Evolutionary conservation across 2,888 invertebrate species (phyloP), one percentile per base, ranked within the genome.

Genomic region (Torymus auratus): DNA sequence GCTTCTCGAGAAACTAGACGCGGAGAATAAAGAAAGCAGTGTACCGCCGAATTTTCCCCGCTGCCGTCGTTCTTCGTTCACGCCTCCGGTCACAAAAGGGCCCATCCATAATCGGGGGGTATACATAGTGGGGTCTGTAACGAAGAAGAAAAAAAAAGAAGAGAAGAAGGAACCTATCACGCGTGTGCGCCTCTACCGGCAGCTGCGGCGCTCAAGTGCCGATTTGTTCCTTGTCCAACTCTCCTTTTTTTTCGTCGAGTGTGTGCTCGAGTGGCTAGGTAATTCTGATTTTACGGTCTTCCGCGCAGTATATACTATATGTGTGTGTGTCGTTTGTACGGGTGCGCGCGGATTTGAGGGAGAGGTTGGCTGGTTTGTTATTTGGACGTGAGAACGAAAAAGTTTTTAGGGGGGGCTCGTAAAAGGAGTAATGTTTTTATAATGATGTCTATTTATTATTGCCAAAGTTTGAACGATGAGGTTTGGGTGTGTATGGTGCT

Each of bases 271-370:
- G 56, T 41, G 20, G 58, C 60, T 17, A 55, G 41, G 60, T 10
- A 7, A 60, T 60, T 70, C 60, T 23, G 70, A 60, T 70, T 70
- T 70, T 60, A 70, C 50, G 50, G 60, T 11, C 28, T 56, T 69
- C 58, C 28, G 5, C 5, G 28, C 4, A 28, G 3, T 5, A 5
- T 28, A 20, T 20, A 2, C n/a, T 20, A 20, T 20, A 2, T 20
- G 20, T 20, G 13, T 41, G 41, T 13, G 65, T 14, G 12, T 15
- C 23, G 12, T 17, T 58, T n/a, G n/a, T 15, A 58, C 13, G 62
- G 3, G 62, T 20, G 13, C 0, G 17, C 20, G 2, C 62, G 12
- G 14, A 13, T 23, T 14, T 62, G 13, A 13, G 28, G 2, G 62
- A 13, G 62, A 12, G 1, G 14, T 56, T 23, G n/a, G 23, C 28